These are phyloP conservation scores for Phataginus tetradactyla DNA, from an alignment of 2,797 vertebrate species.

Conservation along the genomic window DNA sequence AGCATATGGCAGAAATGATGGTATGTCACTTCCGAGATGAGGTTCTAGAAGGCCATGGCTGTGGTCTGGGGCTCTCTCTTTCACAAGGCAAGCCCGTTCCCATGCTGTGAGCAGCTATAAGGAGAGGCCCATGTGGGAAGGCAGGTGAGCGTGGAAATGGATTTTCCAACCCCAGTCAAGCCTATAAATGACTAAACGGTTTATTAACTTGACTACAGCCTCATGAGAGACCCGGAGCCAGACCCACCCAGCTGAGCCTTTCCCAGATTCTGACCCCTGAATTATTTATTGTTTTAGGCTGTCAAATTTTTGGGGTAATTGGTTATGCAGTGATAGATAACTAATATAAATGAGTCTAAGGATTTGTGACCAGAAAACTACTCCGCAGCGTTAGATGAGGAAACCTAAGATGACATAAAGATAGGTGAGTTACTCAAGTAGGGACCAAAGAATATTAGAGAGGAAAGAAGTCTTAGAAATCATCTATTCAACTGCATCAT, in stretches of 20 bases:
- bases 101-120: not conserved
- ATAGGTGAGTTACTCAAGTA: not conserved
- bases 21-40: not conserved
- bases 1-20: not conserved
- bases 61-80: not conserved
- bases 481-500: not conserved
- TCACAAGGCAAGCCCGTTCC: not conserved
- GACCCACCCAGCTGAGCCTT: not conserved
- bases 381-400: not conserved
- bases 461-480: not conserved
- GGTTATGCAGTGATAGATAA: not conserved
- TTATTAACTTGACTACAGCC: too few relatives aligned
- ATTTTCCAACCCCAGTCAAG: not conserved
- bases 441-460: not conserved
- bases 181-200: not conserved
- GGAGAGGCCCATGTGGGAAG: rapidly evolving
- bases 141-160: not conserved
- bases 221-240: not conserved
- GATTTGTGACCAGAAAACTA: not conserved
- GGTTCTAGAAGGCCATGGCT: not conserved
- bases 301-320: not conserved
- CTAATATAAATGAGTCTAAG: not conserved
- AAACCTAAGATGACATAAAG: not conserved
- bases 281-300: not conserved
- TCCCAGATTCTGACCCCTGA: not conserved